These are phyloP conservation scores for Pungitius pungitius DNA, from an alignment of 2,113 vertebrate species.

Conservation along the genomic window DNA sequence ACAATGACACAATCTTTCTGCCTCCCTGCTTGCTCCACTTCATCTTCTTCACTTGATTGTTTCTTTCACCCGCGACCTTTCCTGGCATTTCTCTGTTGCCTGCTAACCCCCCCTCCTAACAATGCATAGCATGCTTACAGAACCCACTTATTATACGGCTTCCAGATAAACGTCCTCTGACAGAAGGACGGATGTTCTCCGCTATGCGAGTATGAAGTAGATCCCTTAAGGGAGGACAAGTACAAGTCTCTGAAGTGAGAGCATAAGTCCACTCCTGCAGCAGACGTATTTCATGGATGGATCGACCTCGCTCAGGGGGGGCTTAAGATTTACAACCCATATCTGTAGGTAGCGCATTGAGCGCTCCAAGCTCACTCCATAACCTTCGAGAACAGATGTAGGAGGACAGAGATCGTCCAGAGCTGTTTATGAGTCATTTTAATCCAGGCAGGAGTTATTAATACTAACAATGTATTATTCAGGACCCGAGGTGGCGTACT, in stretches of 20 bases:
- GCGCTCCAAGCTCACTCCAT: no score
- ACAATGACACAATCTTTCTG: background rate
- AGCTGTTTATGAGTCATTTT: no score
- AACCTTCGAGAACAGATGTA: no score
- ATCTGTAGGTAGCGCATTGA: background rate
- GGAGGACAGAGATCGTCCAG: no score
- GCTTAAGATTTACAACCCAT: background rate
- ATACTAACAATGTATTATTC: no score
- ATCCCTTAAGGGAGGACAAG: slow-evolving; percentile 29
- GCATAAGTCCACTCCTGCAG: background rate
- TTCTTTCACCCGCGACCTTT: slow-evolving; percentile 19
- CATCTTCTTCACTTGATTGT: slow-evolving; percentile 23
- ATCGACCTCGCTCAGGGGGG: background rate
- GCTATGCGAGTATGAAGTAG: slow-evolving; percentile 42
- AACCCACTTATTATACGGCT: slow-evolving; percentile 50
- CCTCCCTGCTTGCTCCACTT: background rate
- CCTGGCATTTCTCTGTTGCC: background rate
- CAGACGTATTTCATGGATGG: background rate
- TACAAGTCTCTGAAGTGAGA: slow-evolving; percentile 26
- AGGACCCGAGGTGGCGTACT: no score
- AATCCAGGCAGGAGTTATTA: no score
- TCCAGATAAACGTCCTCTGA: slow-evolving; percentile 70
- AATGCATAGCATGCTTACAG: no score
- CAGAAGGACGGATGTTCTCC: slow-evolving; percentile 64
- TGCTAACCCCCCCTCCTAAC: background rate